phyloP scores from a whole-genome alignment of 2,888 invertebrate genomes.

The Thyatira batis region DNA sequence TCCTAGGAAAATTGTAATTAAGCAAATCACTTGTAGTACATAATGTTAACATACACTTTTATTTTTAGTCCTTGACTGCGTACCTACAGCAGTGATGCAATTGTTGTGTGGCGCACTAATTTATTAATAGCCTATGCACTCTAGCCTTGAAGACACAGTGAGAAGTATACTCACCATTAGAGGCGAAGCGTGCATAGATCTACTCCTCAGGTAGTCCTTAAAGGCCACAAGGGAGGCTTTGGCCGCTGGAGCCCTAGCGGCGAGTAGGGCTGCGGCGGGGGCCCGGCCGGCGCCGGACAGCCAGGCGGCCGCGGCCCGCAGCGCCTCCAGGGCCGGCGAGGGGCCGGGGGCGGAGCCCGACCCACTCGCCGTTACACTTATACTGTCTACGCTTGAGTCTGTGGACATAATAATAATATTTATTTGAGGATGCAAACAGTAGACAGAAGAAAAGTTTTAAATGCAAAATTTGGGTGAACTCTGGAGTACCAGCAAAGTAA shows the following conservation, averaged over 20 bases:
- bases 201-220: slow-evolving; percentile 90
- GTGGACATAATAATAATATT: neutral
- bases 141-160: too few species aligned
- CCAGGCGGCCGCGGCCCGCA: slow-evolving; percentile 93
- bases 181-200: slow-evolving; percentile 89
- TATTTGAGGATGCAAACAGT: neutral
- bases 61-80: too few species aligned
- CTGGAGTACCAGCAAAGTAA: too few species aligned
- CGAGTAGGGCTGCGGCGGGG: slow-evolving; percentile 53
- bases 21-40: too few species aligned
- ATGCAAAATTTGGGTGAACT: too few species aligned
- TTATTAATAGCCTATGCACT: too few species aligned
- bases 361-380: slow-evolving; percentile 57
- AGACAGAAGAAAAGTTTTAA: too few species aligned
- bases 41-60: too few species aligned
- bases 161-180: neutral
- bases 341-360: slow-evolving; percentile 28
- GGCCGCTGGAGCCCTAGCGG: slow-evolving; percentile 88
- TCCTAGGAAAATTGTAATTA: too few species aligned
- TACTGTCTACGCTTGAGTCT: slow-evolving; percentile 77
- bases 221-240: slow-evolving; percentile 88
- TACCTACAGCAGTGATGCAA: too few species aligned
- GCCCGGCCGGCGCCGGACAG: slow-evolving; percentile 84
- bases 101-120: too few species aligned
- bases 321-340: slow-evolving; percentile 80